phyloP scores from a whole-genome alignment of 2,797 vertebrate species.

The Catamblyrhynchus diadema region DNA sequence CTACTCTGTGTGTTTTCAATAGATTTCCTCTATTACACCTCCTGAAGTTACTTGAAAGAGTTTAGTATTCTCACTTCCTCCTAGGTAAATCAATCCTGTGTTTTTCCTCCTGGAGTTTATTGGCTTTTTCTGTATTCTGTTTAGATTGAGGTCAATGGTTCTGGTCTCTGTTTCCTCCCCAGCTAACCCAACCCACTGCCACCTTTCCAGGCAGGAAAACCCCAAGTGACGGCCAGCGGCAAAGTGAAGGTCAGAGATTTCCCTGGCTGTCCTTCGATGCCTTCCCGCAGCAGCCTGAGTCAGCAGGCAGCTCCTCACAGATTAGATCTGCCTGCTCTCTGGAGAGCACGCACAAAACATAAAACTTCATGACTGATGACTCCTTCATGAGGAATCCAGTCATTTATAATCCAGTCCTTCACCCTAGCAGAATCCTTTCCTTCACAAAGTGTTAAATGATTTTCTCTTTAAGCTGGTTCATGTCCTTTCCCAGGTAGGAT shows the following conservation, averaged over 20 bases:
- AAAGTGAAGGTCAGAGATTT: conserved; percentile 50
- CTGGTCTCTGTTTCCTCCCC: conserved; percentile 38
- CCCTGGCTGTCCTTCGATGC: not conserved
- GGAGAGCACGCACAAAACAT: not conserved
- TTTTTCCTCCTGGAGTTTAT: conserved; percentile 35
- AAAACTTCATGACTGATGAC: not conserved
- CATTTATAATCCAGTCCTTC: not conserved
- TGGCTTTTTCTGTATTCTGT: conserved; percentile 46
- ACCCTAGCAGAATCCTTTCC: not conserved
- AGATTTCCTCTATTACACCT: conserved; percentile 33
- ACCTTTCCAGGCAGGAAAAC: conserved; percentile 46
- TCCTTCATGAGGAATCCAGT: not conserved
- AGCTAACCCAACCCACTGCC: not conserved
- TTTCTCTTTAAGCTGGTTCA: not conserved
- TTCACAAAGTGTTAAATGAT: not conserved
- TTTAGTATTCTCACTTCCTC: conserved; percentile 52
- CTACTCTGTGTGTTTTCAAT: not conserved
- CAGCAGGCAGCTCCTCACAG: not conserved
- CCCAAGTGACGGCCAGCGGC: not conserved
- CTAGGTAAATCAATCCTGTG: conserved; percentile 21
- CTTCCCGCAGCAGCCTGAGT: conserved; percentile 4
- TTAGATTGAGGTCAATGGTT: conserved; percentile 29
- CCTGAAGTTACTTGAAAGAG: conserved; percentile 49
- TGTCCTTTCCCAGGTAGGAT: not conserved
- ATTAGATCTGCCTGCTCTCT: not conserved